phyloP scores from a whole-genome alignment of 2,797 vertebrate genomes.

The Catostomus latipinnis region DNA sequence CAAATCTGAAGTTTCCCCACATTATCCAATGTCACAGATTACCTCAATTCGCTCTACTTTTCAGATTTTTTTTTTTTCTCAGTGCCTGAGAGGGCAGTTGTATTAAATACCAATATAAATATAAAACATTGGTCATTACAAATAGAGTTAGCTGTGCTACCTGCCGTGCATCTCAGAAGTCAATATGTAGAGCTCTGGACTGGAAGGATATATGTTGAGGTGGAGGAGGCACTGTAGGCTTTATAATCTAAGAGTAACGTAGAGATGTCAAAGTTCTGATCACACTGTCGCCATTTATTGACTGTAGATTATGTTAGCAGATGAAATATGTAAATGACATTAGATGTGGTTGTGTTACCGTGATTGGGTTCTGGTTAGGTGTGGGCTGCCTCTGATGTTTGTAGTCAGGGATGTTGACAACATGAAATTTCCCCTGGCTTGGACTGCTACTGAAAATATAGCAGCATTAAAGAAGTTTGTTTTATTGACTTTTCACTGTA shows the following conservation, averaged over 20 bases:
- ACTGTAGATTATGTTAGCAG: not conserved
- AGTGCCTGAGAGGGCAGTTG: not conserved
- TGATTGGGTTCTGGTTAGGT: conserved; percentile 28
- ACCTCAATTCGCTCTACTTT: not conserved
- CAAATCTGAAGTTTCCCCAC: too few relatives aligned
- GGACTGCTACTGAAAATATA: conserved; percentile 49
- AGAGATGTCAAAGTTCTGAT: not conserved
- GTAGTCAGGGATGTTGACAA: not conserved
- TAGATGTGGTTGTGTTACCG: not conserved
- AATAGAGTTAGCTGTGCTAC: conserved; percentile 55
- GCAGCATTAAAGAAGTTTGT: not conserved
- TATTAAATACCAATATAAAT: not conserved
- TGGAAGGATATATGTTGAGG: conserved; percentile 69
- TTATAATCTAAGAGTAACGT: conserved; percentile 60
- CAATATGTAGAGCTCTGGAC: conserved; percentile 52
- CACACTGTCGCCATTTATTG: not conserved
- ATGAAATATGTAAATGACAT: not conserved
- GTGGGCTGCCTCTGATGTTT: not conserved
- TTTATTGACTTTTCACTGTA: not conserved
- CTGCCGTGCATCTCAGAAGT: conserved; percentile 70
- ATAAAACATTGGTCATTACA: not conserved
- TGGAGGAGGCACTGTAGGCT: conserved; percentile 66
- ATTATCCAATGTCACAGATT: too few relatives aligned
- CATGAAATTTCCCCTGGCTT: conserved; percentile 52
- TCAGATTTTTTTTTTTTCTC: not conserved